A percentile compares a stretch with the other conserved stretches of the same genome.
These are phyloP conservation scores for Dendroctonus valens DNA, from an alignment of 1,140 invertebrate genomes.

Conservation along the genomic window DNA sequence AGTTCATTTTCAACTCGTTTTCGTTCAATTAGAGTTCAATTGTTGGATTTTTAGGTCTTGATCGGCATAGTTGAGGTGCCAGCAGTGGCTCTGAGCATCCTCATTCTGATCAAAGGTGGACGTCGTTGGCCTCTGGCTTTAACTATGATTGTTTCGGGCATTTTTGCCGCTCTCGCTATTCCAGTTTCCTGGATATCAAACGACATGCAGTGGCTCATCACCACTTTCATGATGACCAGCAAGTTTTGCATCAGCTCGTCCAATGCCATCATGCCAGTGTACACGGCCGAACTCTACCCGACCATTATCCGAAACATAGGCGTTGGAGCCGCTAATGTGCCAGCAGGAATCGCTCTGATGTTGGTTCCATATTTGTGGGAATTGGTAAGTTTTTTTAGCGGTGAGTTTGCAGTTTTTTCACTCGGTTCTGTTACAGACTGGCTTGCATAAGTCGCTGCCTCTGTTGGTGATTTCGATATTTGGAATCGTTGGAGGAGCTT, in stretches of 20 bases:
- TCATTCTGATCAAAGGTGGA: conserved; percentile 66
- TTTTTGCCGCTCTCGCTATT: conserved; percentile 62
- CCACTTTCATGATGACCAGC: conserved; percentile 52
- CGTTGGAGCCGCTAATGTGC: conserved; percentile 68
- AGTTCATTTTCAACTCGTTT: conserved; percentile 39
- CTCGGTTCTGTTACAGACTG: conserved; percentile 21
- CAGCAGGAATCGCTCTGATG: conserved; percentile 67
- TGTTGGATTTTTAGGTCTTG: conserved; percentile 50
- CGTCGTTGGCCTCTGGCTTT: conserved; percentile 65
- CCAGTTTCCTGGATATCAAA: conserved; percentile 38
- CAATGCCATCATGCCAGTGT: conserved; percentile 71
- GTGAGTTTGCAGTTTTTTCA: neutral
- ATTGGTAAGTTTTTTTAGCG: conserved; percentile 56
- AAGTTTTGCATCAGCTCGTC: conserved; percentile 69
- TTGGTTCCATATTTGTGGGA: conserved; percentile 72
- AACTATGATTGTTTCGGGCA: conserved; percentile 62
- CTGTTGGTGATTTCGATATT: conserved; percentile 61
- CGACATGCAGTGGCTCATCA: conserved; percentile 50
- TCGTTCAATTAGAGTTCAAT: neutral
- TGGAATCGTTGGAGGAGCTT: conserved; percentile 61
- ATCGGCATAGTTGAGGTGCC: conserved; percentile 70
- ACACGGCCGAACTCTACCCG: conserved; percentile 71
- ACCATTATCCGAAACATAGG: conserved; percentile 71
- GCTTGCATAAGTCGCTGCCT: conserved; percentile 54
- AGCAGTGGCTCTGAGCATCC: conserved; percentile 68